Evolutionary conservation across 2,797 vertebrate species (phyloP).

Genomic region (Taeniopygia guttata): DNA sequence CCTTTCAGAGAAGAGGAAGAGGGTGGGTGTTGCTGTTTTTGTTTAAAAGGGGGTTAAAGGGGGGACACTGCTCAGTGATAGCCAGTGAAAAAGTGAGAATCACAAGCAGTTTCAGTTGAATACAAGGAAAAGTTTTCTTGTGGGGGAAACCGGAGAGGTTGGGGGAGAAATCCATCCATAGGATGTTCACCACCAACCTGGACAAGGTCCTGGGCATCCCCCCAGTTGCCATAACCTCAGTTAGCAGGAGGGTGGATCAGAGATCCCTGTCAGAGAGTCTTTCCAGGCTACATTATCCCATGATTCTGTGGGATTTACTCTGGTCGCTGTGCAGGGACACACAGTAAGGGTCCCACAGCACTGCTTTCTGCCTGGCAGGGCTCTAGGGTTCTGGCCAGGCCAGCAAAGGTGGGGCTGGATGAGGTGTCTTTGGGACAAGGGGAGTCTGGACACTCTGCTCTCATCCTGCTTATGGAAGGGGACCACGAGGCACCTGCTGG

Average conservation of each 20-base stretch:
- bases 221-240: neutral
- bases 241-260: neutral
- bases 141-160: neutral
- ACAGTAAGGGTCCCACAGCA: neutral
- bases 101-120: neutral
- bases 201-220: neutral
- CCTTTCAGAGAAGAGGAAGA: neutral
- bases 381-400: neutral
- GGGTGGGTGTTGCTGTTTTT: neutral
- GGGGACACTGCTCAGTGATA: neutral
- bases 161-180: neutral
- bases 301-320: neutral
- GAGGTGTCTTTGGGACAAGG: neutral
- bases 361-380: neutral
- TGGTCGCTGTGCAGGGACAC: accelerated
- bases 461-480: neutral
- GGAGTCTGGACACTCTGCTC: neutral
- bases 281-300: neutral
- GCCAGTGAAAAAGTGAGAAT: neutral
- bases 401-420: neutral
- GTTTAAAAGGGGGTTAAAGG: neutral
- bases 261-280: neutral
- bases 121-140: neutral
- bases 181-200: neutral
- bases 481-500: neutral